Evolutionary conservation across 1,140 invertebrate genomes (phyloP).

Genomic region (Scaptodrosophila lebanonensis): DNA sequence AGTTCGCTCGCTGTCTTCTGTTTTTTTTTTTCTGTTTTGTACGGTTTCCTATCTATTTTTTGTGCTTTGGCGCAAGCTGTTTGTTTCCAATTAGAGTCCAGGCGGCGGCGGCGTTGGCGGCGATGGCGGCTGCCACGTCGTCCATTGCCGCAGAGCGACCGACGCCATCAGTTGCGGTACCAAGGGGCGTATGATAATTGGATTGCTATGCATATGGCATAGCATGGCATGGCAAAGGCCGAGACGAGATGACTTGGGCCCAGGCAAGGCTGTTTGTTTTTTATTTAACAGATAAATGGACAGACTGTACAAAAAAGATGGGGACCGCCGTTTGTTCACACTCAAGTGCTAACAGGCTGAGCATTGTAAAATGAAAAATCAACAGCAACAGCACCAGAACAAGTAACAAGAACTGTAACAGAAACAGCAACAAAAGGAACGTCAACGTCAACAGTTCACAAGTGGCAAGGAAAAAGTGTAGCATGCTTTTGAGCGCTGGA

Average conservation of each 20-base stretch:
- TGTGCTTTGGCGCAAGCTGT: constrained; percentile 57
- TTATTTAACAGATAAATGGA: constrained; percentile 62
- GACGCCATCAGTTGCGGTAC: constrained; percentile 13
- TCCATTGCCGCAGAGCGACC: no score
- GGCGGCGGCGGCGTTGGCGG: no score
- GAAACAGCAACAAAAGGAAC: constrained; percentile 30
- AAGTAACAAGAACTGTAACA: background rate
- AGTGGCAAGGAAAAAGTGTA: constrained; percentile 42
- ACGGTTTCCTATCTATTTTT: constrained; percentile 29
- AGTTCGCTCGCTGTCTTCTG: constrained; percentile 34
- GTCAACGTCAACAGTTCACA: constrained; percentile 64
- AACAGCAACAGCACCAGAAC: constrained; percentile 34
- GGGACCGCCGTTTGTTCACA: no score
- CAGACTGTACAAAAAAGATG: no score
- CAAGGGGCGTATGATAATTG: constrained; percentile 66
- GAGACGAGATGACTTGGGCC: background rate
- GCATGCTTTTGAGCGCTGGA: constrained; percentile 40
- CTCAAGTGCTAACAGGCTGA: background rate
- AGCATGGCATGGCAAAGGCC: background rate
- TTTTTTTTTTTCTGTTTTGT: constrained; percentile 40
- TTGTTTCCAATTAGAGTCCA: constrained; percentile 65
- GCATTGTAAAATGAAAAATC: constrained; percentile 44
- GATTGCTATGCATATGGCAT: constrained; percentile 60
- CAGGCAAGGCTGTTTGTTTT: constrained; percentile 47
- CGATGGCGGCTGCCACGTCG: no score